Evolutionary conservation across 2,888 invertebrate species (phyloP).

Genomic region (Lepidochrysops patricia): DNA sequence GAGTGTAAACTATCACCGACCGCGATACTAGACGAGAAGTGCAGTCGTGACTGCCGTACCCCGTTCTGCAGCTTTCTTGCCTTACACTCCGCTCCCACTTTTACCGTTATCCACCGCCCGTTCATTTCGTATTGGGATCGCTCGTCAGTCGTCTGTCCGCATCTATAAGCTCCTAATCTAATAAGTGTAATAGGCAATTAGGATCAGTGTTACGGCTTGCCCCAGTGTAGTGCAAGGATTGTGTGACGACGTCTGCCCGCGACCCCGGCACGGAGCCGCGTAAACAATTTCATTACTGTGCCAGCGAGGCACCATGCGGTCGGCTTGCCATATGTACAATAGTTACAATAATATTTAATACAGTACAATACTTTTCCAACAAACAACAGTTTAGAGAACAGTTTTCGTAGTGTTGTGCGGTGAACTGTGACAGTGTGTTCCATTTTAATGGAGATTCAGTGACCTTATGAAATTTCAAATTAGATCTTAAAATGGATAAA

Average conservation of each 20-base stretch:
- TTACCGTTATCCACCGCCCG: constrained; percentile 59
- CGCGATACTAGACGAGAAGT: constrained; percentile 44
- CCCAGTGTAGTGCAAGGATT: constrained; percentile 20
- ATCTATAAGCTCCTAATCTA: constrained; percentile 39
- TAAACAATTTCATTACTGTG: constrained; percentile 53
- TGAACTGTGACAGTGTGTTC: constrained; percentile 15
- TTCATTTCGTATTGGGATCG: constrained; percentile 64
- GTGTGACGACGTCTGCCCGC: constrained; percentile 28
- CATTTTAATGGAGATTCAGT: constrained; percentile 3
- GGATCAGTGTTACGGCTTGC: constrained; percentile 35
- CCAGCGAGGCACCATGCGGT: constrained; percentile 73
- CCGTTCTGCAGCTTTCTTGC: constrained; percentile 65
- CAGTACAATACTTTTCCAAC: constrained; percentile 7
- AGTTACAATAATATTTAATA: neutral
- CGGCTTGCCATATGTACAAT: constrained; percentile 54
- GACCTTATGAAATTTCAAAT: constrained; percentile 9
- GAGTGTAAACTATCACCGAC: constrained; percentile 33
- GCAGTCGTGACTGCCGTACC: constrained; percentile 48
- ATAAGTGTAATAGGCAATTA: constrained; percentile 36
- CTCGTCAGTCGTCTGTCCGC: constrained; percentile 43
- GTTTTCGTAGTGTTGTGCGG: constrained; percentile 22
- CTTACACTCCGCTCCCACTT: constrained; percentile 66
- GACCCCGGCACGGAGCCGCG: constrained; percentile 33
- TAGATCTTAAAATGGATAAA: constrained; percentile 53
- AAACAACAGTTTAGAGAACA: neutral